These are phyloP conservation scores for Oenanthe oenanthe DNA, from an alignment of 2,113 vertebrate species.

Conservation along the genomic window DNA sequence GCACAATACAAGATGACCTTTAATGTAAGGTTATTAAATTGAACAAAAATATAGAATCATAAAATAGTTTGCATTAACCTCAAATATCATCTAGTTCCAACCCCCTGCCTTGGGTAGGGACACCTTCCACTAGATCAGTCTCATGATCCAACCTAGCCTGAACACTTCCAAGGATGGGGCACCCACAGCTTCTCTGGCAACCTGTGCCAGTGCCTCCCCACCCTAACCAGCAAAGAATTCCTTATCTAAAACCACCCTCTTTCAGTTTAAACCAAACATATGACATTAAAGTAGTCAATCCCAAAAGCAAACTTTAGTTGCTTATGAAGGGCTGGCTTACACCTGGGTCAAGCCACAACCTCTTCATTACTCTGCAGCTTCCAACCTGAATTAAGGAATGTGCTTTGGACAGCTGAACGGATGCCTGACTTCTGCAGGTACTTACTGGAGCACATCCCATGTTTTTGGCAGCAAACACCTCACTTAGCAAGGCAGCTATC, in stretches of 20 bases:
- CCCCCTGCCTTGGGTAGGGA: not conserved
- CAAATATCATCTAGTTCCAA: not conserved
- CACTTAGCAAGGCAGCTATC: not conserved
- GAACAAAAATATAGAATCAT: not conserved
- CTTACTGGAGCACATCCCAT: not conserved
- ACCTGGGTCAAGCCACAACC: not conserved
- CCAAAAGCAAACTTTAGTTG: not conserved
- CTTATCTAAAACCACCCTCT: not conserved
- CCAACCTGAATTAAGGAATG: not conserved
- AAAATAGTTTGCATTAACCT: not conserved
- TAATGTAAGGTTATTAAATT: not conserved
- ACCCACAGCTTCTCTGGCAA: not conserved
- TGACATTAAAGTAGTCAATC: not conserved
- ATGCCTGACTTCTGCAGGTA: not conserved
- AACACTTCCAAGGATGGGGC: not conserved
- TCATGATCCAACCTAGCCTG: not conserved
- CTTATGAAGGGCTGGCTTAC: not conserved
- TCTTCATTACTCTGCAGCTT: not conserved
- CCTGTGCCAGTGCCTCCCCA: accelerated
- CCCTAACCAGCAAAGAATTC: not conserved
- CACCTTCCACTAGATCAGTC: not conserved
- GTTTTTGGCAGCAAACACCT: not conserved
- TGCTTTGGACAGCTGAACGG: not conserved
- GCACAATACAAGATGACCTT: not conserved
- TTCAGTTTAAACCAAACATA: not conserved